phyloP scores from a whole-genome alignment of 2,113 vertebrate genomes.

The Thinocorus orbignyianus region DNA sequence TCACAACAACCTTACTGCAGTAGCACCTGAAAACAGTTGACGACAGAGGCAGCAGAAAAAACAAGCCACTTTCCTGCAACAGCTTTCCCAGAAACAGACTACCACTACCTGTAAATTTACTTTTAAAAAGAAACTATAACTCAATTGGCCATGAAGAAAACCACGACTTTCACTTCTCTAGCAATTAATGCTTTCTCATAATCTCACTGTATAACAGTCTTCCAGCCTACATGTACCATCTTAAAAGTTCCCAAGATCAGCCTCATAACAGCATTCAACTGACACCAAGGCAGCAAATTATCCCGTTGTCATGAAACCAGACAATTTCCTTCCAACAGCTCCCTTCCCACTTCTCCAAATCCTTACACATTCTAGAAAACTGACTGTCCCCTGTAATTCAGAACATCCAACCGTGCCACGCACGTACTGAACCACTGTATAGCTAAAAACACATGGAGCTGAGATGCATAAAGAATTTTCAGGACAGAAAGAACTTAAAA shows the following conservation, averaged over 20 bases:
- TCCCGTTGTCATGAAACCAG: not conserved
- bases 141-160: not conserved
- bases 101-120: not conserved
- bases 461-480: not conserved
- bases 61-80: not conserved
- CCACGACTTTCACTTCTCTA: not conserved
- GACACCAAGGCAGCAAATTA: not conserved
- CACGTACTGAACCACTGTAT: not conserved
- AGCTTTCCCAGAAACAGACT: not conserved
- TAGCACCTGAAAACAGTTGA: not conserved
- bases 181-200: not conserved
- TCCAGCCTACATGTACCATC: not conserved
- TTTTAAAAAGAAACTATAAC: not conserved
- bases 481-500: not conserved
- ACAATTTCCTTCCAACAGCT: not conserved
- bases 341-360: not conserved
- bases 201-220: not conserved
- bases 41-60: not conserved
- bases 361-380: not conserved
- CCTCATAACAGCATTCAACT: not conserved
- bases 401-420: rapidly evolving
- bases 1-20: not conserved
- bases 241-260: not conserved
- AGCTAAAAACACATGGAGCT: not conserved
- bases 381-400: not conserved